Base-by-base conservation (phyloP, 2,797 vertebrate species). In the Sebastes aleutianus region DNA sequence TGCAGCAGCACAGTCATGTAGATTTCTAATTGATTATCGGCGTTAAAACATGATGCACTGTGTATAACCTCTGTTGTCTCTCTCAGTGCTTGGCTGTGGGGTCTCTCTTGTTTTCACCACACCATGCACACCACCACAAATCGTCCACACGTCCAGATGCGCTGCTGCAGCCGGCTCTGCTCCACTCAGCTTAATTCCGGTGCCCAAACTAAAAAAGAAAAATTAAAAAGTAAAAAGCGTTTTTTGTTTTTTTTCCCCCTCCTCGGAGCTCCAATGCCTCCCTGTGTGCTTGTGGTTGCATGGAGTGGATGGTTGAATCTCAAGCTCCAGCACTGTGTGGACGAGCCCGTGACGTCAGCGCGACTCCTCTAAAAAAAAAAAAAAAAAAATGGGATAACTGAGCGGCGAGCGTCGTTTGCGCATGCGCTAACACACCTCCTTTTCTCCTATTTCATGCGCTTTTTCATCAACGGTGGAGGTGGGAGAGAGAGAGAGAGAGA, bases 281-380 rank as follows among this genome's bases (percentile, higher is more conserved):
- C 78, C 89, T 67, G 87, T 85, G 92, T 85, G 92, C 92, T 88
- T 88, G 89, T 87, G 92, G 68, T 84, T 91, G 91, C 91, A 92
- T 91, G 93, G 93, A 93, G 90, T 91, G 94, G 93, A 92, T 82
- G 90, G 85, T 87, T 87, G 88, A 88, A 74, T 83, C 86, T 87
- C 78, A 66, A 88, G 89, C 85, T 87, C 85, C 87, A 82, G 87
- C 87, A 80, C 91, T 76, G 89, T 89, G 87, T 89, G 87, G 77
- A 92, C 88, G 88, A 91, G 85, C 66, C 81, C 64, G 95, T 96
- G 95, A 96, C 95, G 95, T 95, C 92, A 95, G 73, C 71, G 67
- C 87, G 75, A 71, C 76, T 85, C 70, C 78, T 62, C 58, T 66
- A 86, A 90, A 53, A 57, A 70, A 69, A 88, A 91, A 76, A 86